Evolutionary conservation across 30 jellyfish, hydroid and myxozoan species (phyloP).

Genomic region (Pseudorhiza aurosa): DNA sequence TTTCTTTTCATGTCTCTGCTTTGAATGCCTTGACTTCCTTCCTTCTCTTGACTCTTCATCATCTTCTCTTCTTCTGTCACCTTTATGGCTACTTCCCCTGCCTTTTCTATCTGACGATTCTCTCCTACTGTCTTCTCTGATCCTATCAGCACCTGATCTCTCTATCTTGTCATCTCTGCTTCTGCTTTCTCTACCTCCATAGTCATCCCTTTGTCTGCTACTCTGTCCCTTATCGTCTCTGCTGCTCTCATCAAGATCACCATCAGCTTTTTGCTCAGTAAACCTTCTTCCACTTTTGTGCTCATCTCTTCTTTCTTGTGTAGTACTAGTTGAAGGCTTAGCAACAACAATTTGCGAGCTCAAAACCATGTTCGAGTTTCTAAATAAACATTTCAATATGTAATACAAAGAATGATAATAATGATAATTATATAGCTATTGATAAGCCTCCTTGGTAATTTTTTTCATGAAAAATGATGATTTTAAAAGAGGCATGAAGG

Average conservation of each 20-base stretch:
- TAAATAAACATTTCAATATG: too few relatives aligned
- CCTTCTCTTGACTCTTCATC: constrained; percentile 10
- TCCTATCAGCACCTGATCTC: constrained; percentile 51
- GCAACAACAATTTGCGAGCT: constrained; percentile 62
- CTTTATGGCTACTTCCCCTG: constrained; percentile 10
- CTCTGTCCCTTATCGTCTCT: not conserved
- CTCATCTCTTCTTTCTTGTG: constrained; percentile 60
- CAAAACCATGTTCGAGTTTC: constrained; percentile 46
- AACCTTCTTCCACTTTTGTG: constrained; percentile 31
- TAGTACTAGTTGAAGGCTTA: constrained; percentile 13
- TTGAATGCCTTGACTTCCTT: constrained; percentile 51
- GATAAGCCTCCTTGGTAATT: too few relatives aligned
- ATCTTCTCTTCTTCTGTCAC: constrained; percentile 15
- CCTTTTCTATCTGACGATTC: constrained; percentile 5
- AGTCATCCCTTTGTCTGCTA: constrained; percentile 15
- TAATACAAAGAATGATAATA: too few relatives aligned
- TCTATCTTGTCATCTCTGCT: constrained; percentile 37
- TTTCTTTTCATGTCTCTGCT: constrained; percentile 54
- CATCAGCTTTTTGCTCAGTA: not conserved
- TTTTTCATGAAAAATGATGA: too few relatives aligned
- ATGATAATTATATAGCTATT: too few relatives aligned
- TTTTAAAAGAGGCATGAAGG: too few relatives aligned
- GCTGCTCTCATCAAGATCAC: not conserved
- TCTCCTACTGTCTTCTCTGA: constrained; percentile 62
- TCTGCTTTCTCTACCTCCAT: not conserved